Evolutionary conservation across 1,140 invertebrate species (phyloP).

Genomic region (Chionoecetes opilio): DNA sequence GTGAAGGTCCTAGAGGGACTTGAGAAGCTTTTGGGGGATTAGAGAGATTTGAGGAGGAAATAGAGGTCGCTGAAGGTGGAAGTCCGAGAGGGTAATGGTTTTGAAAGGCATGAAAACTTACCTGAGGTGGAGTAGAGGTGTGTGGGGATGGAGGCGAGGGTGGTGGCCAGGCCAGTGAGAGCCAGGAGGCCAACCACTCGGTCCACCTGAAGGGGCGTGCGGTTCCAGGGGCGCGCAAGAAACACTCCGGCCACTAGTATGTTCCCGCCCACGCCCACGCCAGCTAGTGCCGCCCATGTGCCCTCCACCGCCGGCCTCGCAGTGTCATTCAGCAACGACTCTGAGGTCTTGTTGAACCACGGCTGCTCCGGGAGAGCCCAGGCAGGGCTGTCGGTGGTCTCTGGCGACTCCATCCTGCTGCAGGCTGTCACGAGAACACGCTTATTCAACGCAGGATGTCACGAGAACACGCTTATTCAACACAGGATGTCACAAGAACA

Average conservation of each 20-base stretch:
- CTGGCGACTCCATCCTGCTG: not conserved
- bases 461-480: too few relatives aligned
- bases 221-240: constrained; percentile 61
- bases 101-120: not conserved
- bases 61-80: not conserved
- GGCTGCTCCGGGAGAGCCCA: not conserved
- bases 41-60: not conserved
- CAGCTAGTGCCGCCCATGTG: constrained; percentile 29
- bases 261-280: constrained; percentile 69
- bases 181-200: constrained; percentile 62
- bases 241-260: constrained; percentile 56
- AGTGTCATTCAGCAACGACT: not conserved
- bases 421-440: not conserved
- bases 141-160: constrained; percentile 42
- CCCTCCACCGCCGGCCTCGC: not conserved
- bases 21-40: not conserved
- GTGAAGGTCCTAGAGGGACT: not conserved
- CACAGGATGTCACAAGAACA: too few relatives aligned
- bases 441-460: not conserved
- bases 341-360: not conserved
- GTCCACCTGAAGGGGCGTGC: constrained; percentile 70
- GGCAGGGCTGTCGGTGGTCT: not conserved
- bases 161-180: constrained; percentile 61
- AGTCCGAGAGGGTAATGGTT: not conserved
- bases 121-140: constrained; percentile 60